phyloP scores from a whole-genome alignment of 2,888 invertebrate genomes.

The Zaprionus lineosus region DNA sequence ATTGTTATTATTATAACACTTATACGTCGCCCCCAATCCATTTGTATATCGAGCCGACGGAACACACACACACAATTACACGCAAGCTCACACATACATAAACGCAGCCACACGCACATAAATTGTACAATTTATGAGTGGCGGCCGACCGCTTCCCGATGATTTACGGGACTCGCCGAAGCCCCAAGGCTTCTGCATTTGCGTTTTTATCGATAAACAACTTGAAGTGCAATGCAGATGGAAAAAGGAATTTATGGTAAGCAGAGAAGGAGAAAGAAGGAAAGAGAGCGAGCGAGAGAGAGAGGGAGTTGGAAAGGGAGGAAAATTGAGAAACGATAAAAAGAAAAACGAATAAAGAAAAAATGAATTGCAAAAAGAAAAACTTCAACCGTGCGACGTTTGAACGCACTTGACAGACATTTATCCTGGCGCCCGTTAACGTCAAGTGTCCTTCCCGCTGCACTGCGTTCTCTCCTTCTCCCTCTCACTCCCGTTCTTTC shows the following conservation, averaged over 20 bases:
- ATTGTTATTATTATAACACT: conserved; percentile 75
- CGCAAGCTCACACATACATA: conserved; percentile 1
- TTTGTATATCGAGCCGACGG: background rate
- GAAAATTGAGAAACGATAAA: no score
- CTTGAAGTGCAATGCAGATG: conserved; percentile 64
- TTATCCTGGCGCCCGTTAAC: conserved; percentile 43
- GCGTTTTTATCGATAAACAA: conserved; percentile 69
- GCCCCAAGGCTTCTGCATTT: conserved; percentile 11
- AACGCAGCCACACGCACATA: conserved; percentile 27
- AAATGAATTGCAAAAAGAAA: conserved; percentile 24
- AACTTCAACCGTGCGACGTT: conserved; percentile 1
- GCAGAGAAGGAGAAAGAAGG: conserved; percentile 3
- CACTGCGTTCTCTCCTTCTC: no score
- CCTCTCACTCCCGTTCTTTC: conserved; percentile 5
- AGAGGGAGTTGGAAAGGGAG: no score
- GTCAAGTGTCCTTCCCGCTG: conserved; percentile 38
- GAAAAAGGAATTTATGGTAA: background rate
- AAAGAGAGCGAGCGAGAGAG: no score
- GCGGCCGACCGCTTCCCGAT: conserved; percentile 39
- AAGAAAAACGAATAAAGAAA: no score
- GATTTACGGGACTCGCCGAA: conserved; percentile 58
- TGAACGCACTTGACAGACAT: conserved; percentile 47
- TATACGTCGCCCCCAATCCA: conserved; percentile 20
- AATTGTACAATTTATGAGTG: conserved; percentile 38
- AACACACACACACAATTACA: background rate